Conservation (phyloP, 2,888 invertebrate genomes). For the Dasysyrphus tricinctus region DNA sequence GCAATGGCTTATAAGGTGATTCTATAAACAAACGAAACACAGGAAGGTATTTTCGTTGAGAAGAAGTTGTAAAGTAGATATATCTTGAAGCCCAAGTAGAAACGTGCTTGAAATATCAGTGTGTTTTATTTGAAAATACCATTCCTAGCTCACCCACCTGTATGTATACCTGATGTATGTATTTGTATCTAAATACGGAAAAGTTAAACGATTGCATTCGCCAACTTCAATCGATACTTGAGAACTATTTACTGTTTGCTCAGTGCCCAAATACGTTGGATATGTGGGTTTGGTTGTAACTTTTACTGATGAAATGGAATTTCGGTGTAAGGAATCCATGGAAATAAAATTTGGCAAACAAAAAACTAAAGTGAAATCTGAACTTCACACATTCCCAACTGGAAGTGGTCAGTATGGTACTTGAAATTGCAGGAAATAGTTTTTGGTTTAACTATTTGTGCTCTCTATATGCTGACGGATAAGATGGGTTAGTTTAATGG, state of each 20-base stretch:
- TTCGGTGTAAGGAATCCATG: constrained; percentile 52
- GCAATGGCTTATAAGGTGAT: neutral
- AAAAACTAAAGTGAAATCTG: constrained; percentile 58
- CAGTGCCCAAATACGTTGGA: constrained; percentile 42
- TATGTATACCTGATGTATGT: constrained; percentile 6
- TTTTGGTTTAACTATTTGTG: constrained; percentile 8
- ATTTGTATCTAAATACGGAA: constrained; percentile 49
- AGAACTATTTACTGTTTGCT: constrained; percentile 71
- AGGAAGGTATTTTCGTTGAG: constrained; percentile 37
- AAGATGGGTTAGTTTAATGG: constrained; percentile 14
- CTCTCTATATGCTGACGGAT: neutral
- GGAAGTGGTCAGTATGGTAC: constrained; percentile 48
- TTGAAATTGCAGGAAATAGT: constrained; percentile 21
- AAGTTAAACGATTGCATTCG: constrained; percentile 64
- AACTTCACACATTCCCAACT: constrained; percentile 60
- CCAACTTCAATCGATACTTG: constrained; percentile 70
- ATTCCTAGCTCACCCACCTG: constrained; percentile 51
- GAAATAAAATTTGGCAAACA: constrained; percentile 30
- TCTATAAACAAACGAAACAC: constrained; percentile 8
- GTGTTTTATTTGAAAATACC: constrained; percentile 31
- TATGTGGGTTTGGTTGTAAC: constrained; percentile 55
- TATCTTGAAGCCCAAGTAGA: neutral
- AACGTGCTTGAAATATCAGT: constrained; percentile 31
- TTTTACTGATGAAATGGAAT: constrained; percentile 59
- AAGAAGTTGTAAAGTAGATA: constrained; percentile 33